Base-by-base conservation (phyloP, 2,797 vertebrate species). In the Sebastolobus alascanus region DNA sequence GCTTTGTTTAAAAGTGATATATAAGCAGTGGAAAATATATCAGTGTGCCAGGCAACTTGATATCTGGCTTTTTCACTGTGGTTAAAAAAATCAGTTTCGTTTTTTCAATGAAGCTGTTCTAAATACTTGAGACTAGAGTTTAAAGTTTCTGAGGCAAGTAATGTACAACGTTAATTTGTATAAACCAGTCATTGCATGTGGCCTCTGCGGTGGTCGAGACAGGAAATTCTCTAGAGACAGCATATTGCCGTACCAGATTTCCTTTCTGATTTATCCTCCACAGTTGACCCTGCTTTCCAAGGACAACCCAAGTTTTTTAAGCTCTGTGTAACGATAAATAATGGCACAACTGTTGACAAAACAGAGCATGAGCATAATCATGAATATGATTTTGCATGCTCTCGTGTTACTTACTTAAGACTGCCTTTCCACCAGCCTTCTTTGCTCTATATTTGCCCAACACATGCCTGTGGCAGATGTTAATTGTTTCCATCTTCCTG, bases 401-500 rank as follows among this genome's bases (percentile, higher is more conserved):
- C 35, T 77, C 20, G 68, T 56, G 58, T 75, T 77, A n/a, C 54
- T 83, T 77, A 54, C 68, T 46, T 65, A 3, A 66, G 5, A 58
- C 66, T 71, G 67, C 37, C 40, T 74, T 38, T 61, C 58, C 6
- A 4, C n/a, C 35, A 10, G 0, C 63, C 37, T 77, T 20, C 43
- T 74, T 66, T 27, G 11, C 55, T 85, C 33, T 73, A n/a, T 35
- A 37, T 86, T 71, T 76, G 73, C 56, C 65, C 58, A 54, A 31
- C 31, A 71, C 78, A 91, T 92, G 85, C 86, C 78, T 90, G 88
- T 92, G 89, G 92, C 68, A 33, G 25, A 68, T 59, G 72, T 25
- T 90, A 87, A 93, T 89, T 83, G 82, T 84, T 94, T 84, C 89
- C 90, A 90, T 85, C 35, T 77, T 72, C 69, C 37, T 40, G 4